These are phyloP conservation scores for Rousettus leschenaultii DNA, from an alignment of 2,113 vertebrate genomes.

Conservation along the genomic window DNA sequence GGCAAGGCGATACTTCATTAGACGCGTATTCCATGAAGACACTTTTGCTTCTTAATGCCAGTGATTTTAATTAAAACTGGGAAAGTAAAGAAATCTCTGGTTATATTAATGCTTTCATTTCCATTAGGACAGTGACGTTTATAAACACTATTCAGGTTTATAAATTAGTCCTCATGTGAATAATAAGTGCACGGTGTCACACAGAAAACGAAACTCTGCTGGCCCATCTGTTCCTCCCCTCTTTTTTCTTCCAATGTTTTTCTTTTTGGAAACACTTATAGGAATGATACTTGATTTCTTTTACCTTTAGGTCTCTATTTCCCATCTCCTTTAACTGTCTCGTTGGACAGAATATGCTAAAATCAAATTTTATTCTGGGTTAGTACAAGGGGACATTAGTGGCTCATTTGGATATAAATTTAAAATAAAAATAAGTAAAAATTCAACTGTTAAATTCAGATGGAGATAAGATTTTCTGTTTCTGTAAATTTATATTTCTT, in stretches of 20 bases:
- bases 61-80: constrained; percentile 90
- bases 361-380: neutral
- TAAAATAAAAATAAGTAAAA: neutral
- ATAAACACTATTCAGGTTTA: constrained; percentile 85
- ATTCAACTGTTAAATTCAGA: neutral
- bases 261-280: neutral
- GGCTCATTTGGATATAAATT: neutral
- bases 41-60: constrained; percentile 83
- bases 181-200: constrained; percentile 79
- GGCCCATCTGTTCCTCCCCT: constrained; percentile 77
- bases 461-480: neutral
- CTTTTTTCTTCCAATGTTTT: constrained; percentile 36
- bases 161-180: constrained; percentile 83
- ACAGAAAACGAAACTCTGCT: constrained; percentile 71
- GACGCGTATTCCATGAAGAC: constrained; percentile 84
- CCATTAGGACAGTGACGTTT: constrained; percentile 84
- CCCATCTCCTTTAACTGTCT: neutral
- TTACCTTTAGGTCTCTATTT: neutral
- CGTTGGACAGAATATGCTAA: neutral
- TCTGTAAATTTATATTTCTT: neutral
- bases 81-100: constrained; percentile 85
- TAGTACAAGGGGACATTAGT: neutral
- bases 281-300: neutral
- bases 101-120: constrained; percentile 87
- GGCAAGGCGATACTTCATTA: constrained; percentile 85